Evolutionary conservation across 2,888 invertebrate species (phyloP), one percentile per base, ranked within the genome.

Genomic region (Hirtodrosophila confusa): DNA sequence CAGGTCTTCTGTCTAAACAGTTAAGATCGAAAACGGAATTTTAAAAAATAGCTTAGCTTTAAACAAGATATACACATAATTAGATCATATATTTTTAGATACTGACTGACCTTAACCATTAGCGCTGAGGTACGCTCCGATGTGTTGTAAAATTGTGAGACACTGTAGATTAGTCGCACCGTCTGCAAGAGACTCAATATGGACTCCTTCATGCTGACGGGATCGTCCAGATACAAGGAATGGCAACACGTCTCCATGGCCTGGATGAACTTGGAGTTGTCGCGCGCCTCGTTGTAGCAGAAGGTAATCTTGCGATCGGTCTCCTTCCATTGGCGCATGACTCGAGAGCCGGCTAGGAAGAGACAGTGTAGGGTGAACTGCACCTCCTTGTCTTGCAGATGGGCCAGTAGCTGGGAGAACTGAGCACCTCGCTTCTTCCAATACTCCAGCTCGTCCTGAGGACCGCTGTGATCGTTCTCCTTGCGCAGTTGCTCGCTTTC

Each of bases 371-470:
- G 92, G 0, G 97, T 96, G 86, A 95, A 94, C 89, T 95, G 95
- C 0, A 96, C 95, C 91, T 97, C 96, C 47, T 93, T 93, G 45
- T 95, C 94, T 93, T 95, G 94, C 64, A 97, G 92, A 89, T 96
- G 95, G 4, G 95, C 94, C 9, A 96, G 94, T 0, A 97, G 94
- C 89, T 97, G 96, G 5, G 97, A 97, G 90, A 99, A 98, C 90
- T 97, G 97, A 0, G 98, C 97, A 37, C 97, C 97, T 33, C 98
- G 93, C 85, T 96, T 96, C 92, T 98, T 98, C 98, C 98, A 99
- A 91, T 98, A 98, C 85, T 97, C 97, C 37, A 99, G 92, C 90
- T 99, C 99, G 88, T 98, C 98, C 89, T 98, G 97, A 0, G 98
- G 98, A 0, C 98, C 98, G 53, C 96, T 96, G 3, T 96, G 95